Evolutionary conservation across 2,113 vertebrate genomes (phyloP), one percentile per base, ranked within the genome.

Genomic region (Hippotragus niger): DNA sequence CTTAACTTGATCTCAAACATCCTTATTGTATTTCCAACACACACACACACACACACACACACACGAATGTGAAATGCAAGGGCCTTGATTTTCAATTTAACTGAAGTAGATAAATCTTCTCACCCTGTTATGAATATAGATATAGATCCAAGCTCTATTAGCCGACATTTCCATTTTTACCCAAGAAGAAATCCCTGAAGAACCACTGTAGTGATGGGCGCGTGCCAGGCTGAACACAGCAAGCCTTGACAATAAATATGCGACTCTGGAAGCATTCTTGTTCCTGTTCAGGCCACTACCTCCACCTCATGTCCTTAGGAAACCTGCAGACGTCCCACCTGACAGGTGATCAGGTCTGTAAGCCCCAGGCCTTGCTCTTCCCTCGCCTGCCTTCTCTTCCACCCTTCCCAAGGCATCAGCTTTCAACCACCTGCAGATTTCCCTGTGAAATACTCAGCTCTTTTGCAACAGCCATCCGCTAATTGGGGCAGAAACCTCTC

Each of bases 181-280:
- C 17, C n/a, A 23, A 14, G 25, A 90, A 29, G 21, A 31, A 29
- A 6, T 10, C n/a, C 29, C 50, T 82, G 80, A 53, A 25, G 16
- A 53, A 7, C 33, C 33, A 12, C 31, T 14, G 31, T 1, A 7
- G 6, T 1, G 0, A 11, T 0, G 25, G 43, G 60, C 25, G 10
- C 12, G 1, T 1, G 27, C 11, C 7, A 45, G 71, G 40, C 81
- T 74, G 40, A 7, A 6, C 50, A 2, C 4, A 2, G 2, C 27
- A 29, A 86, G 27, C 47, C 4, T 1, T 2, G 21, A 7, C 21
- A 25, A 27, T 0, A 3, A 0, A 6, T 0, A 15, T 11, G 12
- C 5, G 11, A 33, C 53, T 45, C n/a, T 21, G 1, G 5, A 2
- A 88, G 23, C 13, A 0, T 23, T 23, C n/a, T 8, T 7, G 6